Evolutionary conservation across 2,797 vertebrate genomes (phyloP).

Genomic region (Moxostoma hubbsi): DNA sequence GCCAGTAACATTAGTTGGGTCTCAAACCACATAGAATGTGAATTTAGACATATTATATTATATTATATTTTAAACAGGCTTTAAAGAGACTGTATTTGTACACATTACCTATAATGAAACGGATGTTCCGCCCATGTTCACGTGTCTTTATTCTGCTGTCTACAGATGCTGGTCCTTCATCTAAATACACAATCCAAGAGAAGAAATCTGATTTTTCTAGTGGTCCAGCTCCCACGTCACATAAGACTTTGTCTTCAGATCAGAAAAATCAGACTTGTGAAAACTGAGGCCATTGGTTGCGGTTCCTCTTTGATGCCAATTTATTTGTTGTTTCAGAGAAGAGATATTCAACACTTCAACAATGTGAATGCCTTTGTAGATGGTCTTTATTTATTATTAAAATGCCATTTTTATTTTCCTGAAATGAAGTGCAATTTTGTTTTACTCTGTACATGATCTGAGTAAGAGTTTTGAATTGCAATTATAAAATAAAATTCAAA

Average conservation of each 20-base stretch:
- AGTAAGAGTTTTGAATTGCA: not conserved
- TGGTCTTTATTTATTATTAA: not conserved
- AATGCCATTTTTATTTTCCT: not conserved
- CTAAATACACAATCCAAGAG: conserved; percentile 20
- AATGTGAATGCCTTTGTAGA: not conserved
- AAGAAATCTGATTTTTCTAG: conserved; percentile 12
- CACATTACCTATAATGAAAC: not conserved
- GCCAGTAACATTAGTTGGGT: not conserved
- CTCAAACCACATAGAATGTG: too few species aligned
- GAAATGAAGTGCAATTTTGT: not conserved
- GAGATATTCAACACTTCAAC: not conserved
- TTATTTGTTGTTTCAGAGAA: not conserved
- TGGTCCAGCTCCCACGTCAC: not conserved
- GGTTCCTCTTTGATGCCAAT: not conserved
- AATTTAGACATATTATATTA: too few species aligned
- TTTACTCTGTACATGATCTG: too few species aligned
- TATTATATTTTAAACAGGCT: too few species aligned
- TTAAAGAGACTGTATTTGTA: too few species aligned
- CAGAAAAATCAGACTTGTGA: not conserved
- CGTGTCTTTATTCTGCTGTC: not conserved
- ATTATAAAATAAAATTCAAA: not conserved
- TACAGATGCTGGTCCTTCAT: conserved; percentile 40
- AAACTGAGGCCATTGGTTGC: not conserved
- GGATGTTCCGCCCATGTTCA: too few species aligned
- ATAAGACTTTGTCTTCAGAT: not conserved